Conservation (phyloP, 2,797 vertebrate genomes). For the Percopsis omiscomaycus region DNA sequence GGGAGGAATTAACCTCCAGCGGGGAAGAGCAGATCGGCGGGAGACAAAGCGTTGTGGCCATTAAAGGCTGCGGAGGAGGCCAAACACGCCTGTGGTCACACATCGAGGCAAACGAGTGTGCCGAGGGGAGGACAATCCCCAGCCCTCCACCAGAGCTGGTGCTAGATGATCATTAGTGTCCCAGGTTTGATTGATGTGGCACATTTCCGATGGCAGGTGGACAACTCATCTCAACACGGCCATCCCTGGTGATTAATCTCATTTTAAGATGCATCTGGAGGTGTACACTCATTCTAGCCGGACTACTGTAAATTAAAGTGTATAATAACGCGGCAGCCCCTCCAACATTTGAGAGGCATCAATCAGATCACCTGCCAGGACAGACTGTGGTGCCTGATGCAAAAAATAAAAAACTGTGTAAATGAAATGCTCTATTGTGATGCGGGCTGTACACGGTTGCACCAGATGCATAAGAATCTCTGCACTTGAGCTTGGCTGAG, state of each 20-base stretch:
- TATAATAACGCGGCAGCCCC: slow-evolving; percentile 42
- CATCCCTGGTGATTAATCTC: slow-evolving; percentile 66
- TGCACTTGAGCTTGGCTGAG: slow-evolving; percentile 16
- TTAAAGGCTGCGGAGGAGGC: slow-evolving; percentile 64
- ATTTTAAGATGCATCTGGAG: slow-evolving; percentile 68
- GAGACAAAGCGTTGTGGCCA: slow-evolving; percentile 64
- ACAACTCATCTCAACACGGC: slow-evolving; percentile 55
- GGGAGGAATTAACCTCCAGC: slow-evolving; percentile 53
- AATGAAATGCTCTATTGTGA: slow-evolving; percentile 38
- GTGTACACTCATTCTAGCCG: slow-evolving; percentile 35
- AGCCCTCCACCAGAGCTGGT: slow-evolving; percentile 55
- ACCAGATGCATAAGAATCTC: slow-evolving; percentile 43
- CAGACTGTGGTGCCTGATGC: slow-evolving; percentile 31
- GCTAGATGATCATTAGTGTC: slow-evolving; percentile 67
- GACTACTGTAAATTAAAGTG: slow-evolving; percentile 55
- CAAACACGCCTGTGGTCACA: slow-evolving; percentile 57
- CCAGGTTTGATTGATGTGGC: slow-evolving; percentile 69
- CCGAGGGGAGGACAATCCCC: slow-evolving; percentile 51
- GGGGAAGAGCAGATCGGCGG: slow-evolving; percentile 52
- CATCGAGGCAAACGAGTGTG: slow-evolving; percentile 66
- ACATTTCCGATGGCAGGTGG: slow-evolving; percentile 73
- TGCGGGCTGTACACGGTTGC: slow-evolving; percentile 17
- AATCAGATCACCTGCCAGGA: slow-evolving; percentile 35
- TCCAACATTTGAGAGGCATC: slow-evolving; percentile 34
- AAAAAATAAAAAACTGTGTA: slow-evolving; percentile 46